A percentile compares a stretch with the other conserved stretches of the same genome.
These are phyloP conservation scores for Lucilia sericata DNA, from an alignment of 1,140 invertebrate species.

Conservation along the genomic window DNA sequence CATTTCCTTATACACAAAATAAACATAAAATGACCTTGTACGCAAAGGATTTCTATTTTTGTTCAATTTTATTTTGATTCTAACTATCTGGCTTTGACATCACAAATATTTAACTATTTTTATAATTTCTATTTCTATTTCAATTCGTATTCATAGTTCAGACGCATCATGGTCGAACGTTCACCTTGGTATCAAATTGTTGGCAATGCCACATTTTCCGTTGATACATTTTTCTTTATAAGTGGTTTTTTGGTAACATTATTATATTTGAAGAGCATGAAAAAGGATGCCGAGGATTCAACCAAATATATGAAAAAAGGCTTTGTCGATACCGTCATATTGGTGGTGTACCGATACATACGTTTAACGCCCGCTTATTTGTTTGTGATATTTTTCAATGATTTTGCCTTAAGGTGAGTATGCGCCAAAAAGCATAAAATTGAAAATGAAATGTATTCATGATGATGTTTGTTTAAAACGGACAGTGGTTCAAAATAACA, in stretches of 20 bases:
- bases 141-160: conserved; percentile 70
- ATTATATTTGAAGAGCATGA: conserved; percentile 75
- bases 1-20: not conserved
- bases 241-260: conserved; percentile 84
- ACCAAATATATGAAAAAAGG: conserved; percentile 64
- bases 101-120: conserved; percentile 10
- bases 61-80: too few species aligned
- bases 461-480: not conserved
- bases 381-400: conserved; percentile 81
- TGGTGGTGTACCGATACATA: conserved; percentile 77
- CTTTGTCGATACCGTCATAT: conserved; percentile 70
- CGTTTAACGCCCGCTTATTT: conserved; percentile 85
- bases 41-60: not conserved
- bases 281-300: conserved; percentile 54
- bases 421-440: too few species aligned
- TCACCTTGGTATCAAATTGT: conserved; percentile 86
- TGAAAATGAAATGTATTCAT: too few species aligned
- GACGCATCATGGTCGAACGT: conserved; percentile 80
- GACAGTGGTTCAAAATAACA: too few species aligned
- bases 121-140: conserved; percentile 24
- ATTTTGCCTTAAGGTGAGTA: conserved; percentile 73
- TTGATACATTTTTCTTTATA: conserved; percentile 93
- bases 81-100: too few species aligned
- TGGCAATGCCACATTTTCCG: conserved; percentile 90
- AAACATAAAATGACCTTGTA: not conserved